Conservation (phyloP, 2,113 vertebrate species). For the Oryzias melastigma region DNA sequence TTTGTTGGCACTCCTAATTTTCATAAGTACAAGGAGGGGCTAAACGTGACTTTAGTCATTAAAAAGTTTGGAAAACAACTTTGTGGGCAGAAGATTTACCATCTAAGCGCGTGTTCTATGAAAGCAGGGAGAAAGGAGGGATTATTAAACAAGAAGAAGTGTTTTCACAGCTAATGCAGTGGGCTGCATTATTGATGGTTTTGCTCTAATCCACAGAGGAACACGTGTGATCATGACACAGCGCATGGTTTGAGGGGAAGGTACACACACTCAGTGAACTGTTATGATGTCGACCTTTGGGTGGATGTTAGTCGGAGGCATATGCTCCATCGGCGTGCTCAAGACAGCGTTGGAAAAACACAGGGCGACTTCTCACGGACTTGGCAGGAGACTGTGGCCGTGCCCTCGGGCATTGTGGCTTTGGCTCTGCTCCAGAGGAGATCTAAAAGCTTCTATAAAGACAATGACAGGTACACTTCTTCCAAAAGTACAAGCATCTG, state of each 20-base stretch:
- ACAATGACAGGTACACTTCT: constrained; percentile 22
- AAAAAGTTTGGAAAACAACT: constrained; percentile 19
- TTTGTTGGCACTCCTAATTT: too few species aligned
- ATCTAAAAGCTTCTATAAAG: constrained; percentile 18
- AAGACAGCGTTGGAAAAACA: constrained; percentile 9
- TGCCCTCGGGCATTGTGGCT: constrained; percentile 13
- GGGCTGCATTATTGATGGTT: constrained; percentile 61
- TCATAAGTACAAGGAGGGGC: too few species aligned
- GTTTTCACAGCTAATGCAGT: constrained; percentile 54
- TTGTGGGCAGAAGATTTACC: constrained; percentile 13
- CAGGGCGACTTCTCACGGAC: constrained; percentile 10
- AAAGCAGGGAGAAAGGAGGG: constrained; percentile 11
- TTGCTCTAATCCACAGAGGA: constrained; percentile 46
- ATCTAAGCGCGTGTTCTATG: constrained; percentile 4
- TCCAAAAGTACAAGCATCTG: constrained; percentile 19
- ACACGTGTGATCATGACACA: constrained; percentile 51
- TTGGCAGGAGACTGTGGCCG: constrained; percentile 12
- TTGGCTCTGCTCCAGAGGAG: constrained; percentile 21
- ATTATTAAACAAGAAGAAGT: constrained; percentile 47
- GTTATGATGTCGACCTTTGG: constrained; percentile 24
- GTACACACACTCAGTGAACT: constrained; percentile 19
- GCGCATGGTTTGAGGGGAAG: constrained; percentile 30
- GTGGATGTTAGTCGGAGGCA: constrained; percentile 17
- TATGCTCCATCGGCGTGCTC: constrained; percentile 19
- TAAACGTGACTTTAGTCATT: not conserved